Evolutionary conservation across 2,113 vertebrate genomes (phyloP).

Genomic region (Lutjanus erythropterus): DNA sequence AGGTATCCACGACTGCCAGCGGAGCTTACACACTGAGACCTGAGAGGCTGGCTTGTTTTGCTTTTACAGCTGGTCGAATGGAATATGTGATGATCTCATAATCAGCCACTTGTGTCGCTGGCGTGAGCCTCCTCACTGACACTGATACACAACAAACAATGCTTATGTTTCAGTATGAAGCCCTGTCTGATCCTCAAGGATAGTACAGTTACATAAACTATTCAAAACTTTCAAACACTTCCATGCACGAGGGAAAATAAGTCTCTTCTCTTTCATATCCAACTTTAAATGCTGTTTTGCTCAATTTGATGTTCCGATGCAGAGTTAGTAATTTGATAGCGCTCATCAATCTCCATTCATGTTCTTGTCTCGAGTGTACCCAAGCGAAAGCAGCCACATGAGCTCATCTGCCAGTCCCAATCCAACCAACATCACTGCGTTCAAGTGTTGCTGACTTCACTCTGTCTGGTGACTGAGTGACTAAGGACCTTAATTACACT

Average conservation of each 20-base stretch:
- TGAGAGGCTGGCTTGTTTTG: conserved; percentile 18
- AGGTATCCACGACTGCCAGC: conserved; percentile 43
- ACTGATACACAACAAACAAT: conserved; percentile 39
- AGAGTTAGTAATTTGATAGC: conserved; percentile 23
- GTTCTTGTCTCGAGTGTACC: conserved; percentile 52
- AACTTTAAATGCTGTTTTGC: conserved; percentile 14
- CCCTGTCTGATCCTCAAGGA: not conserved
- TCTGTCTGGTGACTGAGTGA: conserved; percentile 80
- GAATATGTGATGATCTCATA: conserved; percentile 23
- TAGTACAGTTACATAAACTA: not conserved
- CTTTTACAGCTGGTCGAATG: conserved; percentile 39
- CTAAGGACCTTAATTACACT: conserved; percentile 83
- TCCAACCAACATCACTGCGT: conserved; percentile 67
- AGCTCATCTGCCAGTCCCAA: conserved; percentile 62
- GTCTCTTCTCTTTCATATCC: conserved; percentile 21
- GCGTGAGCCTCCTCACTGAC: conserved; percentile 22
- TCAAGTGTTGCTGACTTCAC: conserved; percentile 79
- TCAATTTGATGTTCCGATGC: conserved; percentile 36
- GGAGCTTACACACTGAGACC: conserved; percentile 32
- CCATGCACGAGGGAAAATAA: not conserved
- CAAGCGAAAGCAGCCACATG: conserved; percentile 51
- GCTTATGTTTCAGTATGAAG: conserved; percentile 26
- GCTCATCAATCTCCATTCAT: conserved; percentile 63
- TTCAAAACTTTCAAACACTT: conserved; percentile 2
- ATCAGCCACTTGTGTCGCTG: conserved; percentile 33